phyloP scores from a whole-genome alignment of 2,888 invertebrate species.

The Leucania comma region DNA sequence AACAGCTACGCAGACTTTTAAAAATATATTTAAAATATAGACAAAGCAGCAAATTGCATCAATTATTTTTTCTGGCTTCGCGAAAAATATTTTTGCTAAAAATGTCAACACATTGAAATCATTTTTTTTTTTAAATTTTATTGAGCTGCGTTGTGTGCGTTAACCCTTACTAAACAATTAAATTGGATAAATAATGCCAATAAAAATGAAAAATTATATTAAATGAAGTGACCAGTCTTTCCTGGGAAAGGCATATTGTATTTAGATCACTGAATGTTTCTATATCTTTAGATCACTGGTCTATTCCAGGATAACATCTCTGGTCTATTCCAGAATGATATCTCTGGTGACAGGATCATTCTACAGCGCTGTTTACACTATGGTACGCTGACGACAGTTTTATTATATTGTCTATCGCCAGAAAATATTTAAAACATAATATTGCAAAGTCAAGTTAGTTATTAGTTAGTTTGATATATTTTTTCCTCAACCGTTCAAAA shows the following conservation, averaged over 20 bases:
- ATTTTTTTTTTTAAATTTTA: background rate
- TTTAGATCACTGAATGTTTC: background rate
- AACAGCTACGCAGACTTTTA: background rate
- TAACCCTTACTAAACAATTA: background rate
- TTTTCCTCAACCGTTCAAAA: background rate
- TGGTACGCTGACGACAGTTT: background rate
- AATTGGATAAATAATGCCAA: background rate
- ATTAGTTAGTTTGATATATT: background rate
- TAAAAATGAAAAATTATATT: background rate
- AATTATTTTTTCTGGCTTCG: too few species aligned
- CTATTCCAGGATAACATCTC: background rate
- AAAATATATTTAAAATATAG: background rate
- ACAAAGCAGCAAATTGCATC: background rate
- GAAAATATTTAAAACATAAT: too few species aligned
- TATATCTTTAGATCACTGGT: background rate
- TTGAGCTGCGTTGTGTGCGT: background rate
- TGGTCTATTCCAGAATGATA: slow-evolving; percentile 3
- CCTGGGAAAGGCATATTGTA: background rate
- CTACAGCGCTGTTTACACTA: slow-evolving; percentile 17
- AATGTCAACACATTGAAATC: background rate
- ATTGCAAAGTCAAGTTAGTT: background rate
- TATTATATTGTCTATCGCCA: too few species aligned
- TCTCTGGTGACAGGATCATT: background rate
- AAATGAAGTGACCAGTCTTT: slow-evolving; percentile 3
- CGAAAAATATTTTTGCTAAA: background rate